Percentiles rank a stretch among this genome's conserved stretches.
Evolutionary conservation across 2,113 vertebrate species (phyloP).

Genomic region (Pelodiscus sinensis): DNA sequence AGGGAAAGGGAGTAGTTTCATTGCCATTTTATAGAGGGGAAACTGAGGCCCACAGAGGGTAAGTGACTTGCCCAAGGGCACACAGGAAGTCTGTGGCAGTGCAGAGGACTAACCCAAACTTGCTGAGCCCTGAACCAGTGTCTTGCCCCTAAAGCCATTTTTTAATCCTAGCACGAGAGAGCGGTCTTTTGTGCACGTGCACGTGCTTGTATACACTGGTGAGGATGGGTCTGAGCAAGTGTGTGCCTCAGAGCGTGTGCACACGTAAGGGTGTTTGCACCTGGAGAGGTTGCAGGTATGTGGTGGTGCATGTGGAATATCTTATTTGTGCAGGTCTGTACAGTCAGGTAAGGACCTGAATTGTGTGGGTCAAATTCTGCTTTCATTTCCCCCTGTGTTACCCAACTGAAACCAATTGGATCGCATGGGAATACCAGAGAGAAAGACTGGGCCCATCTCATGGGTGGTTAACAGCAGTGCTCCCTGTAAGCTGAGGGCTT

Average conservation of each 20-base stretch:
- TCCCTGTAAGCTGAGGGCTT: too few species aligned
- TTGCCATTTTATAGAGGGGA: neutral
- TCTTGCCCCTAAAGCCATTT: too few species aligned
- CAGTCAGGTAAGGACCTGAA: neutral
- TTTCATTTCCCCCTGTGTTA: neutral
- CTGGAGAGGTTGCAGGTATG: neutral
- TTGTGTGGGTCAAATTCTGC: neutral
- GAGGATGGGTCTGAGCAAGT: neutral
- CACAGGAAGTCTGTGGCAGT: neutral
- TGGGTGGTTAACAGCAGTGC: neutral
- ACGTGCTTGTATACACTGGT: neutral
- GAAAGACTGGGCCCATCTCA: neutral
- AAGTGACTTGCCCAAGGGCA: too few species aligned
- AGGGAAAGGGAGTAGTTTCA: neutral
- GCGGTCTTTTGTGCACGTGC: neutral
- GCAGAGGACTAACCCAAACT: neutral
- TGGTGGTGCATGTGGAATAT: accelerated
- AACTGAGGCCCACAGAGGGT: neutral
- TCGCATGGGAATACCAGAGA: neutral
- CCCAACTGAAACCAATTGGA: neutral
- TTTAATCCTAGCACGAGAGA: too few species aligned
- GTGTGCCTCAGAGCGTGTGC: too few species aligned
- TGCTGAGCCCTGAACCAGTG: accelerated
- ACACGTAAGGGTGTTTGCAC: too few species aligned
- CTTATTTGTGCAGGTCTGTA: neutral